Base-by-base conservation (phyloP, 2,113 vertebrate species). In the Entomyzon cyanotis region DNA sequence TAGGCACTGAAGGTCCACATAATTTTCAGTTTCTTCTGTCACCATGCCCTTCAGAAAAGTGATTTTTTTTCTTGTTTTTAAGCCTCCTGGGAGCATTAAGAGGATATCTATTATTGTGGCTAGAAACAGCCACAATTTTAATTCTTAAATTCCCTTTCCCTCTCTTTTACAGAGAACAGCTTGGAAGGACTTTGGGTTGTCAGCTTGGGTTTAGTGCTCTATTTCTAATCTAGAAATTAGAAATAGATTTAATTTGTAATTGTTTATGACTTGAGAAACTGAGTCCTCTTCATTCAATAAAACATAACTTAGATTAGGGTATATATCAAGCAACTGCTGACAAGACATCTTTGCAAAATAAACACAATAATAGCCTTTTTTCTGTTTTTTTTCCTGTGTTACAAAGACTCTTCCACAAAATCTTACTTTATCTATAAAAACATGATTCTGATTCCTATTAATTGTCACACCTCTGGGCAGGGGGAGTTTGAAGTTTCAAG, bases 11-110 rank as follows among this genome's bases (percentile, higher is more conserved):
- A 87, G 27, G 85, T 47, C 60, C 76, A 63, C 42, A 62, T 84
- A 75, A 90, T 91, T 94, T 94, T 85, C 64, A 84, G 41, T 85
- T 93, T 25, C 49, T 95, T 90, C 68, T 78, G 44, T 64, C 49
- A 82, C 64, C 5, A 17, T 64, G 71, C 79, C 84, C 79, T 95
- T 76, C 64, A 76, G 23, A 69, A 73, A 84, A 94, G 20, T 28
- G 67, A 17, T 87, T 86, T 93, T 79, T 76, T 84, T 89, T 69
- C 41, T 87, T 87, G 12, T 59, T 80, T 37, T n/a, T 81, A n/a
- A 39, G 84, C 75, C 73, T 90, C 39, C 35, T 10, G 11, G 64
- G 79, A 93, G 28, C 25, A 73, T 64, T 92, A 63, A 68, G 87
- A 55, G 21, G 37, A 12, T 77, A 80, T 94, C 47, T 92, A 7